phyloP scores from a whole-genome alignment of 2,113 vertebrate species.

The Xyrauchen texanus region DNA sequence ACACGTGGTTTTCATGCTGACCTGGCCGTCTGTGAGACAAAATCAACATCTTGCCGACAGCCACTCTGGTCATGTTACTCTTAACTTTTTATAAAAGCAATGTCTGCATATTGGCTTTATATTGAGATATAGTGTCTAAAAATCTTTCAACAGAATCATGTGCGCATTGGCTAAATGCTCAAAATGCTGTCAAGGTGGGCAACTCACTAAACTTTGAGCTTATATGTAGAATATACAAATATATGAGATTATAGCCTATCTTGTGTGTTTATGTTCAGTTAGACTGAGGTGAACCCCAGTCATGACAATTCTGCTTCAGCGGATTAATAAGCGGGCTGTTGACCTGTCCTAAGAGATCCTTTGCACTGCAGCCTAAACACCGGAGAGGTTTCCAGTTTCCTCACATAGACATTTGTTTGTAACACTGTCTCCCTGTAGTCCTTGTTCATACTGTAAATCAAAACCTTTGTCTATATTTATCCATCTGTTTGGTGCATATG shows the following conservation, averaged over 20 bases:
- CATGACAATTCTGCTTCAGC: conserved; percentile 16
- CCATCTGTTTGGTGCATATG: not conserved
- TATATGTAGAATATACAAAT: not conserved
- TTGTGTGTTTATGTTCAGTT: not conserved
- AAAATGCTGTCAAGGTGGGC: not conserved
- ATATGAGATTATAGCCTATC: not conserved
- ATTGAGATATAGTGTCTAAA: no score
- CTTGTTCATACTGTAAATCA: not conserved
- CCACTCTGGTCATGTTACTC: conserved; percentile 16
- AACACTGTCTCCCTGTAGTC: not conserved
- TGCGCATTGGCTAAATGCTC: not conserved
- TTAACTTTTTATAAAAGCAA: conserved; percentile 21
- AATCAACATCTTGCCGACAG: conserved; percentile 30
- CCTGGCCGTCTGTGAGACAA: conserved; percentile 48
- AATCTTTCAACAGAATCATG: no score
- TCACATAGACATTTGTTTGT: conserved; percentile 26
- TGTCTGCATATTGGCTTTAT: no score
- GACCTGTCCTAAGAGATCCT: conserved; percentile 4
- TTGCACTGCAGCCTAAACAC: conserved; percentile 26
- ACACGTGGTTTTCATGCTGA: conserved; percentile 61
- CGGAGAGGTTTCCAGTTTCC: conserved; percentile 24
- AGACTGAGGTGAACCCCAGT: not conserved
- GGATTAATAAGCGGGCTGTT: not conserved
- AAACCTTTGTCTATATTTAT: not conserved
- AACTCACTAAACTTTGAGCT: no score